Evolutionary conservation across 2,888 invertebrate species (phyloP).

Genomic region (Herminia tarsipennalis): DNA sequence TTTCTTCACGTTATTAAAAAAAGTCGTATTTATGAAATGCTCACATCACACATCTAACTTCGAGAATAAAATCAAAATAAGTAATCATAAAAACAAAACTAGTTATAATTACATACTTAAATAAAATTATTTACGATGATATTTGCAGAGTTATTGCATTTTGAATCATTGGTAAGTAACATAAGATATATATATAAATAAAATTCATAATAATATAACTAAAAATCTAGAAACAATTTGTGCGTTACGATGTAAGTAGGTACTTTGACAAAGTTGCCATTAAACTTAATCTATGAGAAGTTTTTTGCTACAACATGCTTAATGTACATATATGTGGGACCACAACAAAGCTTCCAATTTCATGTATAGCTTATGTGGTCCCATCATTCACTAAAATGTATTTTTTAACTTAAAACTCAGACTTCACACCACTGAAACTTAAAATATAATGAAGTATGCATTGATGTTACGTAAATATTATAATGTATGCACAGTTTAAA

Average conservation of each 20-base stretch:
- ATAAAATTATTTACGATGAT: conserved; percentile 22
- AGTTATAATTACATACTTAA: conserved; percentile 4
- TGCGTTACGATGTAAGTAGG: conserved; percentile 21
- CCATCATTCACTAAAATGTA: conserved; percentile 10
- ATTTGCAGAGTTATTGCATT: conserved; percentile 28
- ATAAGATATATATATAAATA: conserved; percentile 19
- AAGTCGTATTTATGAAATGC: no score
- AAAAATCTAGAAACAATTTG: conserved; percentile 35
- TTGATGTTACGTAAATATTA: conserved; percentile 17
- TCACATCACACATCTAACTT: no score
- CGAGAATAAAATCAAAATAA: conserved; percentile 12
- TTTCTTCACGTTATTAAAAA: background rate
- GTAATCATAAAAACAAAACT: conserved; percentile 15
- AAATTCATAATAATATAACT: conserved; percentile 19
- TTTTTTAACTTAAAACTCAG: conserved; percentile 14
- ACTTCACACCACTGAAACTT: conserved; percentile 13
- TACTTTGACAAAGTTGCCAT: conserved; percentile 33
- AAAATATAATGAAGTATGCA: conserved; percentile 13
- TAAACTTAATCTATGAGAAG: conserved; percentile 26
- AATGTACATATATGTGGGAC: conserved; percentile 5
- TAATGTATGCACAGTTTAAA: conserved; percentile 21
- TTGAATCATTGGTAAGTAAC: conserved; percentile 24
- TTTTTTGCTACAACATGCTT: background rate
- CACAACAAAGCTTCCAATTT: conserved; percentile 5
- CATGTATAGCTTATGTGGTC: conserved; percentile 5